A percentile compares a stretch with the other conserved stretches of the same genome.
These are phyloP conservation scores for Microtus ochrogaster DNA, from an alignment of 2,113 vertebrate species.

Conservation along the genomic window DNA sequence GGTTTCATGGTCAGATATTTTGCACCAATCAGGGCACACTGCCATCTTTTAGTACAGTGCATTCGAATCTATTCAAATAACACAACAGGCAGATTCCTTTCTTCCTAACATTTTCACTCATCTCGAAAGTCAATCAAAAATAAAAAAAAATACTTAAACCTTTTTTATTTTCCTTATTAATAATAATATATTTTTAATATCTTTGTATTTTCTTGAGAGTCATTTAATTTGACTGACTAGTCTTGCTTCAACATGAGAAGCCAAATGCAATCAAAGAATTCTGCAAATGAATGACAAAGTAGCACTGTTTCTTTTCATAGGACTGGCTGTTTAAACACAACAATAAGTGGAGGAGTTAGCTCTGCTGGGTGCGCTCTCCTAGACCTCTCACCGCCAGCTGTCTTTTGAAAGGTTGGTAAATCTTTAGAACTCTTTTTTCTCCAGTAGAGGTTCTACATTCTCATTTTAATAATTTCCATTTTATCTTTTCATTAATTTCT, in stretches of 20 bases:
- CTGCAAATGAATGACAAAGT: neutral
- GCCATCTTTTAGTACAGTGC: constrained; percentile 1
- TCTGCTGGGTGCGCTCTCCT: neutral
- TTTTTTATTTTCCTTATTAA: neutral
- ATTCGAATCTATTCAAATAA: neutral
- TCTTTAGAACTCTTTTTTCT: constrained; percentile 46
- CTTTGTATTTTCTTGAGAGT: neutral
- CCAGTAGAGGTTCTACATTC: constrained; percentile 30
- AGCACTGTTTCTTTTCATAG: neutral
- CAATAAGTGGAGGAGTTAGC: neutral
- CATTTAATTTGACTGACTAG: neutral
- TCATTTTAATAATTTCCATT: constrained; percentile 54
- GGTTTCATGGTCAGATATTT: neutral
- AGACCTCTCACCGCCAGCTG: neutral
- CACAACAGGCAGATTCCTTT: neutral
- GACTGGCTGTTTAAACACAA: constrained; percentile 5
- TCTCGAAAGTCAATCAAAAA: constrained; percentile 29
- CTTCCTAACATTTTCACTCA: neutral
- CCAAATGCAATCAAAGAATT: neutral
- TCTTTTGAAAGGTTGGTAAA: constrained; percentile 5
- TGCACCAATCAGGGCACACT: neutral
- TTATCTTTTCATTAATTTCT: constrained; percentile 61
- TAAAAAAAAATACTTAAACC: constrained; percentile 22
- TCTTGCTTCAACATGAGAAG: neutral
- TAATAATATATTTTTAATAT: constrained; percentile 9